These are phyloP conservation scores for Cephalopterus ornatus DNA, from an alignment of 2,113 vertebrate genomes.

Conservation along the genomic window DNA sequence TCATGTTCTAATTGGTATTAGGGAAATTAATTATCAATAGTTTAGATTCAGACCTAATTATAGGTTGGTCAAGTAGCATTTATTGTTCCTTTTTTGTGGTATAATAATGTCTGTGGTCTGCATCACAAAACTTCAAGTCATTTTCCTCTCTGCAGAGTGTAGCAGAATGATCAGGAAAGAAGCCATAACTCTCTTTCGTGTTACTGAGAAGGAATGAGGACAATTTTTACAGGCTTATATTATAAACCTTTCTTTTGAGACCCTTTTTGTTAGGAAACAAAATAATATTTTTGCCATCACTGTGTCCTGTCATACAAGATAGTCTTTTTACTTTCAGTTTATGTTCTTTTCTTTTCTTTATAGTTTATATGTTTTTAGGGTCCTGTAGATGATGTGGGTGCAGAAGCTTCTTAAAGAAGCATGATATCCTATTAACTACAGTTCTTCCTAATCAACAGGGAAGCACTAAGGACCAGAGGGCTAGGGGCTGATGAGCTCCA, in stretches of 20 bases:
- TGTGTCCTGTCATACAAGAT: neutral
- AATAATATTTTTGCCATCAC: neutral
- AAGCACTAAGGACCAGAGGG: neutral
- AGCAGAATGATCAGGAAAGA: neutral
- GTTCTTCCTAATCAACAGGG: neutral
- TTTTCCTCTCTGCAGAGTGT: neutral
- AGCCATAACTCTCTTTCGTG: neutral
- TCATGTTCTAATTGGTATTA: neutral
- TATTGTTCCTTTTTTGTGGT: neutral
- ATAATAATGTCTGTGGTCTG: neutral
- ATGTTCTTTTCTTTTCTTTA: neutral
- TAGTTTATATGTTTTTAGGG: neutral
- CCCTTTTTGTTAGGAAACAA: neutral
- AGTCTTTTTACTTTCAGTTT: neutral
- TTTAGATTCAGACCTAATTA: neutral
- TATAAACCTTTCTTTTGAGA: neutral
- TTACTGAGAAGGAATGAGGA: neutral
- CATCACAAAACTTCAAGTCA: neutral
- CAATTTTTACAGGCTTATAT: neutral
- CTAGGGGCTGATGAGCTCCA: neutral
- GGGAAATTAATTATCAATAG: neutral
- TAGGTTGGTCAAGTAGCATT: neutral
- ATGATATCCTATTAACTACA: neutral
- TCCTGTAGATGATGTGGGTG: neutral
- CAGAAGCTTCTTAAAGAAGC: neutral